phyloP scores from a whole-genome alignment of 2,113 vertebrate species.

The Microtus richardsoni region DNA sequence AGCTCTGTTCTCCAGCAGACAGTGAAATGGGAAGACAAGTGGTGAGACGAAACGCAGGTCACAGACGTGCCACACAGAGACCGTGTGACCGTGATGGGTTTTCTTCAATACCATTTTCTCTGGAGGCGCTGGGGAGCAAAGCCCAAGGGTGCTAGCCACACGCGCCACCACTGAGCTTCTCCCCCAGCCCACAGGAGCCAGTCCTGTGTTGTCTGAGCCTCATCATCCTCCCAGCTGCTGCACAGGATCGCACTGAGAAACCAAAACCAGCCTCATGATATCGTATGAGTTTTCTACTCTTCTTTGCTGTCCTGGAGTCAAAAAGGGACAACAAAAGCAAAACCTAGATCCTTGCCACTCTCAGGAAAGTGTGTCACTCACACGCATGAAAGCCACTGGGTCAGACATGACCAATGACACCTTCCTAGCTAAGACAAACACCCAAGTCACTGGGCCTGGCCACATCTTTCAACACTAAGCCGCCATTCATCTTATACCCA shows the following conservation, averaged over 20 bases:
- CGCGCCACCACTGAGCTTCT: background rate
- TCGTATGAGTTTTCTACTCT: background rate
- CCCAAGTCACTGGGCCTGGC: fast-evolving
- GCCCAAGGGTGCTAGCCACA: too few species aligned
- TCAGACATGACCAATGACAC: background rate
- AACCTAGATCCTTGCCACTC: background rate
- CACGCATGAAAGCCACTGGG: background rate
- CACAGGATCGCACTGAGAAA: background rate
- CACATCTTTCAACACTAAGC: background rate
- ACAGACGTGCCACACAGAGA: background rate
- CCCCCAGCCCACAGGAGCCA: background rate
- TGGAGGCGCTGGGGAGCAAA: background rate
- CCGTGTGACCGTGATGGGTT: background rate
- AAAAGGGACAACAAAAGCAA: background rate
- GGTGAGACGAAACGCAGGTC: background rate
- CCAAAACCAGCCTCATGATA: background rate
- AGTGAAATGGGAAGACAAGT: background rate
- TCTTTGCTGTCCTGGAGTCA: background rate
- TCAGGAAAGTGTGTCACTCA: background rate
- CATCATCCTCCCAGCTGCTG: background rate
- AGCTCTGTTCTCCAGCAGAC: background rate
- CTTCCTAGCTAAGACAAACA: background rate
- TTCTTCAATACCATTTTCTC: background rate
- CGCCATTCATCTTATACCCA: background rate
- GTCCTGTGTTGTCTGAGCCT: background rate